These are phyloP conservation scores for Galeopterus variegatus DNA, from an alignment of 2,113 vertebrate species.

Conservation along the genomic window DNA sequence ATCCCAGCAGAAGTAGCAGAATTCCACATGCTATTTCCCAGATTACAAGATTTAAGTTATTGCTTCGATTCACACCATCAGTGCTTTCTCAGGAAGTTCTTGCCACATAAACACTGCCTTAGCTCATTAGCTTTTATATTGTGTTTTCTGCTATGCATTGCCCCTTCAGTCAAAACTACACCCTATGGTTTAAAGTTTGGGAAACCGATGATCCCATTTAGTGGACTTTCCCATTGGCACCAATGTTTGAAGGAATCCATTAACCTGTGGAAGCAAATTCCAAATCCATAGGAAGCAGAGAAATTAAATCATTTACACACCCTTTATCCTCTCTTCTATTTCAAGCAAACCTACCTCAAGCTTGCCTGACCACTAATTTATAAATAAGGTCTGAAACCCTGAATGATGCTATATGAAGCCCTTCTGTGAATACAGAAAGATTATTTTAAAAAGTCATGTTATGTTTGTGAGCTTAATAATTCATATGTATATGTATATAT, in stretches of 20 bases:
- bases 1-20: neutral
- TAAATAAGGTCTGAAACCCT: neutral
- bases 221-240: neutral
- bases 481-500: neutral
- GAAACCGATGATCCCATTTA: conserved; percentile 9
- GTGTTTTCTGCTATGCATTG: neutral
- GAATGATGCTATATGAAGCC: neutral
- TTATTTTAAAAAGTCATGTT: neutral
- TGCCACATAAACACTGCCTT: neutral
- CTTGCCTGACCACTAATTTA: neutral
- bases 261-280: neutral
- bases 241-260: neutral
- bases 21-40: neutral
- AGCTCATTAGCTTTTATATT: conserved; percentile 26
- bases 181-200: neutral
- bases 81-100: neutral
- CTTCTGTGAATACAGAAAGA: neutral
- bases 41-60: conserved; percentile 12
- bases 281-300: neutral
- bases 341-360: neutral
- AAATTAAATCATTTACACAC: neutral
- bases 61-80: neutral
- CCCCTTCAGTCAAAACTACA: neutral
- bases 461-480: neutral
- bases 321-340: neutral